Percentiles rank a stretch among this genome's conserved stretches.
Conservation (phyloP, 2,888 invertebrate species). For the Clusia tigrina region DNA sequence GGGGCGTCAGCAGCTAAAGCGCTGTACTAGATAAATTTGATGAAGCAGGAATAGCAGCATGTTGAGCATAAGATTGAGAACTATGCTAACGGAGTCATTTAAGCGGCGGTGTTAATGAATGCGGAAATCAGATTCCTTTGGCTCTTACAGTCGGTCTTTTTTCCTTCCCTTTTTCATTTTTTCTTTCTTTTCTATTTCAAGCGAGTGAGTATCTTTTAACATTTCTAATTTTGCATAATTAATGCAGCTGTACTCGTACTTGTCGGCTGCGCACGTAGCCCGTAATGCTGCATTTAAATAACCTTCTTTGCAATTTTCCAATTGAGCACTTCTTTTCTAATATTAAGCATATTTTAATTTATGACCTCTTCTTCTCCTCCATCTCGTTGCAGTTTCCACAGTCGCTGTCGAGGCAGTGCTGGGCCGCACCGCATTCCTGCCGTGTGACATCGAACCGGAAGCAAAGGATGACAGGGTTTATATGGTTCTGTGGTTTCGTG, state of each 20-base stretch:
- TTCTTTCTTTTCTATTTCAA: conserved; percentile 12
- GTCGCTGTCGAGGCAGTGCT: conserved; percentile 83
- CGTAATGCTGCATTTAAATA: too few species aligned
- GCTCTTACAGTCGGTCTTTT: background rate
- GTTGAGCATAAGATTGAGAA: background rate
- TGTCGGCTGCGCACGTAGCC: too few species aligned
- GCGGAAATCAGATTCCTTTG: background rate
- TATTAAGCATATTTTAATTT: background rate
- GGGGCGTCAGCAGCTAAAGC: background rate
- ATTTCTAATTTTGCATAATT: too few species aligned
- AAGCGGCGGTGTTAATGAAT: conserved; percentile 46
- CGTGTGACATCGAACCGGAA: conserved; percentile 88
- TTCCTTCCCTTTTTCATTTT: conserved; percentile 21
- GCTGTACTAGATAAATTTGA: background rate
- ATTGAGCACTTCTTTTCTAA: too few species aligned
- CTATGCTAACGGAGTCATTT: background rate
- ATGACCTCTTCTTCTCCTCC: background rate
- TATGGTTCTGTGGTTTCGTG: conserved; percentile 92
- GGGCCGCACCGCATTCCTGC: conserved; percentile 83
- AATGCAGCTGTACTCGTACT: too few species aligned
- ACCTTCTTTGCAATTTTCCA: too few species aligned
- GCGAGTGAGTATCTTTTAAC: too few species aligned
- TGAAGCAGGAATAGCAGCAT: background rate
- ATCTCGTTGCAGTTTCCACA: conserved; percentile 69
- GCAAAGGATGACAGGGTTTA: conserved; percentile 85